Evolutionary conservation across 2,888 invertebrate genomes (phyloP).

Genomic region (Neelides folsomi): DNA sequence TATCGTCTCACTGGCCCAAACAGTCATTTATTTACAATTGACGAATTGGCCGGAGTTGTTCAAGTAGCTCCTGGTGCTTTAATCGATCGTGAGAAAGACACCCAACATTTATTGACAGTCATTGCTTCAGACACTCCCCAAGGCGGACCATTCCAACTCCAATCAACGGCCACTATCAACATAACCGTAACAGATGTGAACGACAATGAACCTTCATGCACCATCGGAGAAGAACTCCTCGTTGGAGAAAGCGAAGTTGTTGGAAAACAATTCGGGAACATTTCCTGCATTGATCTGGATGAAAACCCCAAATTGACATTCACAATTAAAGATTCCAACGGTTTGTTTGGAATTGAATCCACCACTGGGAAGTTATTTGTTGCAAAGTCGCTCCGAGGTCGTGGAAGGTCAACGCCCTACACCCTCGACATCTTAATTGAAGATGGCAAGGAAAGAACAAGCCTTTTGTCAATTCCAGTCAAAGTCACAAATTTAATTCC

Average conservation of each 20-base stretch:
- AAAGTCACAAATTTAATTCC: conserved; percentile 31
- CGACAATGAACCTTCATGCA: conserved; percentile 60
- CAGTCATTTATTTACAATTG: conserved; percentile 56
- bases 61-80: conserved; percentile 48
- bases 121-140: conserved; percentile 61
- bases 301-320: conserved; percentile 37
- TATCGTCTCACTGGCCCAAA: conserved; percentile 62
- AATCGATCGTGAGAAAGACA: conserved; percentile 59
- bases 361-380: conserved; percentile 22
- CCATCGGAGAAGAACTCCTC: conserved; percentile 52
- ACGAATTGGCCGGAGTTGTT: conserved; percentile 54
- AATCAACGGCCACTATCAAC: conserved; percentile 46
- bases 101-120: conserved; percentile 53
- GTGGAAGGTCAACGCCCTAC: conserved; percentile 28
- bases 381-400: conserved; percentile 20
- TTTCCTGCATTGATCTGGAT: conserved; percentile 62
- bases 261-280: conserved; percentile 52
- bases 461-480: conserved; percentile 19
- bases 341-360: conserved; percentile 24
- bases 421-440: conserved; percentile 19
- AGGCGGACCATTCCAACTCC: conserved; percentile 54
- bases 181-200: conserved; percentile 49
- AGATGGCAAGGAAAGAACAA: conserved; percentile 30
- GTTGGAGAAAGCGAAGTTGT: conserved; percentile 60
- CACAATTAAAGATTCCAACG: conserved; percentile 21